phyloP scores from a whole-genome alignment of 1,140 invertebrate genomes.

The Heliconius melpomene region DNA sequence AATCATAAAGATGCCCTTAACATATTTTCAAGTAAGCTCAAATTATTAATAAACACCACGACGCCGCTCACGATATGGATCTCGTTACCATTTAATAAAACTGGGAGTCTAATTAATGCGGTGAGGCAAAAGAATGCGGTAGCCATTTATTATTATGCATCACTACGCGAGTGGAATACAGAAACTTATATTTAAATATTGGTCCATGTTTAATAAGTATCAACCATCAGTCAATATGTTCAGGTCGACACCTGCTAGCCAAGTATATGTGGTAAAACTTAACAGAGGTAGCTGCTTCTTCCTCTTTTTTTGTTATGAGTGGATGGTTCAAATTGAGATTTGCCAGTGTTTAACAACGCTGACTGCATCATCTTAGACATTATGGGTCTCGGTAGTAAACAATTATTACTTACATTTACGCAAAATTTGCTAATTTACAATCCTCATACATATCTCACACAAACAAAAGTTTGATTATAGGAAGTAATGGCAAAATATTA shows the following conservation, averaged over 20 bases:
- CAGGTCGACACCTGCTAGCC: conserved; percentile 27
- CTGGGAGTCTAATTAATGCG: conserved; percentile 53
- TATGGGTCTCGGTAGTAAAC: background rate
- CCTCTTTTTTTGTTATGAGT: too few species aligned
- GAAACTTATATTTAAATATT: conserved; percentile 67
- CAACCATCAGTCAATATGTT: conserved; percentile 33
- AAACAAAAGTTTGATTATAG: conserved; percentile 17
- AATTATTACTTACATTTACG: background rate
- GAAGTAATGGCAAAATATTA: conserved; percentile 6
- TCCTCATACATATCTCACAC: background rate
- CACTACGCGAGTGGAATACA: conserved; percentile 62
- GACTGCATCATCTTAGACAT: too few species aligned
- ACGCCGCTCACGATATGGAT: conserved; percentile 33
- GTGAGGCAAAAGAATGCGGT: conserved; percentile 63
- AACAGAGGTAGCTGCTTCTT: background rate
- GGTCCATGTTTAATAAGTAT: conserved; percentile 43
- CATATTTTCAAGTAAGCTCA: background rate
- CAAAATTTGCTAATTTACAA: conserved; percentile 4
- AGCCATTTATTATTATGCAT: conserved; percentile 67
- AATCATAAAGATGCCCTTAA: background rate
- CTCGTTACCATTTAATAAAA: conserved; percentile 47
- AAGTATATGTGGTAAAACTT: background rate
- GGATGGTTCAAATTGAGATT: too few species aligned
- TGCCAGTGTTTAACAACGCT: too few species aligned
- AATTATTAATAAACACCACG: conserved; percentile 27